Base-by-base conservation (phyloP, 2,113 vertebrate species). In the Actenoides lindsayi region DNA sequence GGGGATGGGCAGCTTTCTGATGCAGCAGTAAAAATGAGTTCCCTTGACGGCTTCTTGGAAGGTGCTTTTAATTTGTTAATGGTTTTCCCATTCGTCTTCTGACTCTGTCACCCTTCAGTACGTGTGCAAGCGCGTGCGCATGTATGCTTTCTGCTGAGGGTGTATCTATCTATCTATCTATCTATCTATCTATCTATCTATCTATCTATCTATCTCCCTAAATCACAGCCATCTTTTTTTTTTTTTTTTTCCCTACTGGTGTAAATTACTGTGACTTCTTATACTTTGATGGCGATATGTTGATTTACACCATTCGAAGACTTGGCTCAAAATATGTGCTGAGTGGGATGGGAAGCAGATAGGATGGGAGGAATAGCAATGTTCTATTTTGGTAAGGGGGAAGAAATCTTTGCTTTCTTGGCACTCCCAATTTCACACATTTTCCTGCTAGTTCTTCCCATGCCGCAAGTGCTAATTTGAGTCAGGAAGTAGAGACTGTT, bases 211-310 rank as follows among this genome's bases (percentile, higher is more conserved):
- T 70, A 33, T 12, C 67, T 96, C 68, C 65, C 60, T 74, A 91
- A 41, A 95, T 96, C 77, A 74, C 96, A 96, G 96, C 92, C 96
- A 95, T 90, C 46, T 69, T 80, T 89, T 95, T 93, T 89, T 94
- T 92, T 89, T 94, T 93, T 89, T 94, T 92, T 84, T 95, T 95
- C 77, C 25, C 70, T 82, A 74, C 81, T 95, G 89, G 96, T 96
- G 95, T 97, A 96, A 96, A 96, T 96, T 93, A 95, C 93, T 89
- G 94, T 94, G 95, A 87, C 91, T 94, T 95, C 95, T 94, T 97
- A 62, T 94, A 89, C 93, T 93, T 95, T 41, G 2, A 91, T 92
- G 94, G 89, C 23, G 71, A 63, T 96, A 93, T 95, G 96, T 97
- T 96, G 96, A 91, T 97, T 95, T 94, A 90, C 91, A 93, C 83